Conservation (phyloP, 2,797 vertebrate genomes). For the Xenops minutus region DNA sequence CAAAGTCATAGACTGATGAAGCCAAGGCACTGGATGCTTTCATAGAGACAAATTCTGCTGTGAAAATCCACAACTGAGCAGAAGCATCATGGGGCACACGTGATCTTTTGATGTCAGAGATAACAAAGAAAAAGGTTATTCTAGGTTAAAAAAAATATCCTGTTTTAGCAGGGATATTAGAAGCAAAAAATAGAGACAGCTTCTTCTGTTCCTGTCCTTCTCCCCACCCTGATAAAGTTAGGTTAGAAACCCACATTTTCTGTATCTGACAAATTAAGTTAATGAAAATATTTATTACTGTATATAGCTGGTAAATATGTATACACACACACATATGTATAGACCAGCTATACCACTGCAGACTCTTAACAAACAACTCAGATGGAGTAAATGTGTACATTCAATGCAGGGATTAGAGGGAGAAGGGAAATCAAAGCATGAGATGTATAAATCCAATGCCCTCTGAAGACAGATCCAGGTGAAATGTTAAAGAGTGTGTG, state of each 20-base stretch:
- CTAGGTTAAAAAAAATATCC: background rate
- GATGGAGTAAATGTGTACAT: background rate
- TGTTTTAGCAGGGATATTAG: background rate
- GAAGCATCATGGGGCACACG: background rate
- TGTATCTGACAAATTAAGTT: background rate
- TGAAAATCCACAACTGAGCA: background rate
- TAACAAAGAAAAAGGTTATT: background rate
- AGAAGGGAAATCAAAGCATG: background rate
- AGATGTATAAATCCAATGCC: background rate
- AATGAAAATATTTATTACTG: background rate
- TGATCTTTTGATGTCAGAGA: background rate
- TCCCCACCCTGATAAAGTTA: background rate
- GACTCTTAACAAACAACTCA: background rate
- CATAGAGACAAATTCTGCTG: background rate
- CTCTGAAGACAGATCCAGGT: background rate
- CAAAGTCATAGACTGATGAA: background rate
- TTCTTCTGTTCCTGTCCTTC: background rate
- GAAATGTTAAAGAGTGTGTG: background rate
- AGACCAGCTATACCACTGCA: background rate
- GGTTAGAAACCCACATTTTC: background rate
- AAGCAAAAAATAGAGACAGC: background rate
- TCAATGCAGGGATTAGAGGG: background rate
- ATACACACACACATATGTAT: too few species aligned
- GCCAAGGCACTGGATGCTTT: background rate
- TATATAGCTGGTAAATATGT: background rate